Conservation (phyloP, 2,888 invertebrate genomes). For the Xanthia icteritia region DNA sequence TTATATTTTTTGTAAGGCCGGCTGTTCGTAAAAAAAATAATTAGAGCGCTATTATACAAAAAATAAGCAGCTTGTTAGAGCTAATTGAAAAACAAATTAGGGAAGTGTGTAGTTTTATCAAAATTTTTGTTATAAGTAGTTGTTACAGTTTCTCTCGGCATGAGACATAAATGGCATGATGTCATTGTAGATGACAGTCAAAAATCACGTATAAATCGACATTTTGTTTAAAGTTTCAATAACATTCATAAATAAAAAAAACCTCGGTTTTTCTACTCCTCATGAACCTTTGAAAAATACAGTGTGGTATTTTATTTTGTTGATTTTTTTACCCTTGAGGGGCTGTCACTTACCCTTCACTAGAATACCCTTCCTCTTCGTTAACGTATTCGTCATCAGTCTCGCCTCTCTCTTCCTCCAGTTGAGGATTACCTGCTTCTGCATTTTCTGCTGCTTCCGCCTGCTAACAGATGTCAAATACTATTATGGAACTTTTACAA, state of each 20-base stretch:
- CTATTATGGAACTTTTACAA: neutral
- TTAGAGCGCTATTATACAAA: slow-evolving; percentile 23
- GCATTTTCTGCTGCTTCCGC: slow-evolving; percentile 81
- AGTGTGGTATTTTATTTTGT: neutral
- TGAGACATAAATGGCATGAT: neutral
- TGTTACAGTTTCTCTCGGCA: no score
- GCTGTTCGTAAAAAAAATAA: slow-evolving; percentile 72
- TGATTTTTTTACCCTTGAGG: neutral
- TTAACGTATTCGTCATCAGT: slow-evolving; percentile 92
- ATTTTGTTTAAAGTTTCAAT: neutral
- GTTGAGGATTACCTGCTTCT: slow-evolving; percentile 84
- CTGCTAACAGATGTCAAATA: neutral
- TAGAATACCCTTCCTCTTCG: slow-evolving; percentile 92
- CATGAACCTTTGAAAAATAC: no score
- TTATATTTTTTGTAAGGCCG: slow-evolving; percentile 85
- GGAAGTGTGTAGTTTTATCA: neutral
- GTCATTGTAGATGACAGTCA: no score
- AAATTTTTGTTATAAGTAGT: no score
- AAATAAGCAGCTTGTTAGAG: neutral
- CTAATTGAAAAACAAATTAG: neutral
- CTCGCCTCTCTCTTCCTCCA: slow-evolving; percentile 90
- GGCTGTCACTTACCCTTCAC: slow-evolving; percentile 89
- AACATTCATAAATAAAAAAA: neutral
- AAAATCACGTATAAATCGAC: neutral
- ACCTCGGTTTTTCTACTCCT: neutral